A percentile compares a stretch with the other conserved stretches of the same genome.
Conservation (phyloP, 2,888 invertebrate genomes). For the Drosophila nigritarsus region DNA sequence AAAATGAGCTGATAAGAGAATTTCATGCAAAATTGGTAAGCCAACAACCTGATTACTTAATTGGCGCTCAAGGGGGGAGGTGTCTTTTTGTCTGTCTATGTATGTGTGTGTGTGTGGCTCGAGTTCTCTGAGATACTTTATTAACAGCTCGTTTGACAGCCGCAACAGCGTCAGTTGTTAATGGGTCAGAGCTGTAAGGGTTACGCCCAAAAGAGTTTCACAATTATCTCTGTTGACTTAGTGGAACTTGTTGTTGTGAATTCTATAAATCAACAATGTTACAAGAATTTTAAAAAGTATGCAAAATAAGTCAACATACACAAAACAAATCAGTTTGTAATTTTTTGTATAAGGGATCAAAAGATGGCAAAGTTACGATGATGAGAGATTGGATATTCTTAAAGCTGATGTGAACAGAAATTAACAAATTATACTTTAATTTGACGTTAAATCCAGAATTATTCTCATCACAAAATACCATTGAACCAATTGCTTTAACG, state of each 20-base stretch:
- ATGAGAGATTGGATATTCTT: background rate
- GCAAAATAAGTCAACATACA: background rate
- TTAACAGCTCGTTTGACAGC: slow-evolving; percentile 57
- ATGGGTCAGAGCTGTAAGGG: slow-evolving; percentile 45
- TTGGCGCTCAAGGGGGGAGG: slow-evolving; percentile 39
- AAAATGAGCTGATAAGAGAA: slow-evolving; percentile 75
- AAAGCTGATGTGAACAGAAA: background rate
- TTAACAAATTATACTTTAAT: background rate
- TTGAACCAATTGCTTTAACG: background rate
- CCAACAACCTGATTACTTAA: slow-evolving; percentile 80
- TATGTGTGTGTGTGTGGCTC: slow-evolving; percentile 1
- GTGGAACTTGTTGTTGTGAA: background rate
- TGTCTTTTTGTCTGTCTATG: slow-evolving; percentile 9
- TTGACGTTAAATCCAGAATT: background rate
- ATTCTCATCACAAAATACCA: background rate
- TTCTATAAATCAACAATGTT: slow-evolving; percentile 17
- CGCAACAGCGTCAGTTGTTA: slow-evolving; percentile 45
- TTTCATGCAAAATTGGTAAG: slow-evolving; percentile 80
- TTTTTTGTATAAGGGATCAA: background rate
- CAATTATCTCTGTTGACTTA: slow-evolving; percentile 48
- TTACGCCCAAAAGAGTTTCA: slow-evolving; percentile 38
- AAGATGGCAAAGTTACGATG: background rate
- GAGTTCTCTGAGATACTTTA: slow-evolving; percentile 22
- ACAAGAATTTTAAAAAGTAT: background rate
- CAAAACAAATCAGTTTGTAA: slow-evolving; percentile 2